Conservation (phyloP, 2,888 invertebrate species). For the Rotaria magnacalcarata region DNA sequence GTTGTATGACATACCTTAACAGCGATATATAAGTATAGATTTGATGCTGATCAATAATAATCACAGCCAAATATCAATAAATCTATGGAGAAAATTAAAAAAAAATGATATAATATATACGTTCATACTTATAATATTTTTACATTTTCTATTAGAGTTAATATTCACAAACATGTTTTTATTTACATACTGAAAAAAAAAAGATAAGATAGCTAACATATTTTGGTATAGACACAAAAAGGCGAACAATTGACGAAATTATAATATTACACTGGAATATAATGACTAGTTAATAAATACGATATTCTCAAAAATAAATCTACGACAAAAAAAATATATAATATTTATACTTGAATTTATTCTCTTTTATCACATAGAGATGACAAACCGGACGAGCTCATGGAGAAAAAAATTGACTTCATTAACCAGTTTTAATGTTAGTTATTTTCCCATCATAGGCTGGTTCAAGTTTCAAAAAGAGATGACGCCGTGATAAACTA, state of each 20-base stretch:
- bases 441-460: background rate
- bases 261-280: background rate
- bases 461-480: conserved; percentile 12
- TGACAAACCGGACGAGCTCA: background rate
- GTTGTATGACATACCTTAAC: background rate
- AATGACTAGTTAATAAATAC: background rate
- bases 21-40: background rate
- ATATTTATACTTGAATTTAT: background rate
- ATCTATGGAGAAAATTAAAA: background rate
- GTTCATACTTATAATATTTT: background rate
- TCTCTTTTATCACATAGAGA: background rate
- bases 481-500: background rate
- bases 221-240: background rate
- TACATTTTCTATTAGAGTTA: background rate
- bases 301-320: background rate
- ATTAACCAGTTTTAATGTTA: background rate
- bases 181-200: background rate
- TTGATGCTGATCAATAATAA: background rate
- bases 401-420: background rate
- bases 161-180: conserved; percentile 8
- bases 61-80: background rate
- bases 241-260: background rate
- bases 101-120: background rate
- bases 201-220: background rate
- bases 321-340: background rate